Evolutionary conservation across 2,888 invertebrate species (phyloP), one percentile per base, ranked within the genome.

Genomic region (Catotricha subobsoleta): DNA sequence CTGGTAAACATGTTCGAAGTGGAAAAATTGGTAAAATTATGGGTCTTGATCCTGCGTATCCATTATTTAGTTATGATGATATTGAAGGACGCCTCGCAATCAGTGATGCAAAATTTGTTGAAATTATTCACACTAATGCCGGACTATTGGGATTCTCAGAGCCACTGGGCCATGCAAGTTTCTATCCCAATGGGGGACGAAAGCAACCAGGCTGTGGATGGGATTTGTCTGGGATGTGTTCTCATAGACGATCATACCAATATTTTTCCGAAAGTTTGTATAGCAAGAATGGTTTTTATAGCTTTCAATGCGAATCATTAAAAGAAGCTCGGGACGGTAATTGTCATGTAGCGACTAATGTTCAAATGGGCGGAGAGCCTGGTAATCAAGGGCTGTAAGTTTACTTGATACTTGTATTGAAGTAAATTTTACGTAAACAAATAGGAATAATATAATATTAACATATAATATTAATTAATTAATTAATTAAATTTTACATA

Each of bases 261-360:
- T 67, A 63, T 46, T 67, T 57, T 44, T 58, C 60, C 2, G 68
- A 68, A 52, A 59, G 67, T 0, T 48, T 68, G 3, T 20, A 29
- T 1, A 42, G 19, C 6, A 41, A 47, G 27, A 45, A 54, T 15
- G 15, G 16, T 29, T 66, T 62, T 40, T 45, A 46, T 2, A 52
- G 28, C 12, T 20, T 16, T 10, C 5, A 28, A 33, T 36, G 41
- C 15, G 33, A 34, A 16, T 35, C 41, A 29, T 23, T 23, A 21
- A 23, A 29, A 13, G 27, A 29, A 8, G n/a, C 30, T 2, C 6
- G 19, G 16, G 28, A 23, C 9, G 36, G 29, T 12, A 35, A 21
- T 3, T 35, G 41, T 15, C 5, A 12, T 6, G 21, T 29, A 2
- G 16, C 16, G n/a, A 33, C 28, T 21, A 3, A 33, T 3, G 15